phyloP scores from a whole-genome alignment of 2,113 vertebrate species.

The Sciurus niger region DNA sequence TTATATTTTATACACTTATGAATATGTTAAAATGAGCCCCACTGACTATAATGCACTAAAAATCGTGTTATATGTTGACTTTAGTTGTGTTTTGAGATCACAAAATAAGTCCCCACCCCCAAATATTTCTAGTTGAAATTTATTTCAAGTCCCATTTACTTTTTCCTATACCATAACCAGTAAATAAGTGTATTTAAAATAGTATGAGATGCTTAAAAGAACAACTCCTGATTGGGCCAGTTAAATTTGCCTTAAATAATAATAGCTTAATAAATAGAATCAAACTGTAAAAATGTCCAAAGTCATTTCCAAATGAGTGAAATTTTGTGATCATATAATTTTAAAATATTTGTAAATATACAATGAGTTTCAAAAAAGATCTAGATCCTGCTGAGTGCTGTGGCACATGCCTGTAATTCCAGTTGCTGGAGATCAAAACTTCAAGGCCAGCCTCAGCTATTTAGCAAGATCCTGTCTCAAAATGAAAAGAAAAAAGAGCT shows the following conservation, averaged over 20 bases:
- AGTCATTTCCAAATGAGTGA: background rate
- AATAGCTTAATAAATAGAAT: constrained; percentile 30
- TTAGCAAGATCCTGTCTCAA: no score
- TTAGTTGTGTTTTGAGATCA: background rate
- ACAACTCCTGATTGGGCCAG: background rate
- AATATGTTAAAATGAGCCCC: no score
- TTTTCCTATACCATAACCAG: background rate
- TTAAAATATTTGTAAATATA: background rate
- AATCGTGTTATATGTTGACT: background rate
- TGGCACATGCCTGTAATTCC: no score
- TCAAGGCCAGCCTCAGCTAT: no score
- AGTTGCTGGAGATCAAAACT: no score
- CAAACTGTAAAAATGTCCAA: background rate
- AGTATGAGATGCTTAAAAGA: background rate
- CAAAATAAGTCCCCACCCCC: background rate
- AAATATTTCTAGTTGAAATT: background rate
- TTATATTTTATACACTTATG: no score
- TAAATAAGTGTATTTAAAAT: constrained; percentile 1
- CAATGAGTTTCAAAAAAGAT: background rate
- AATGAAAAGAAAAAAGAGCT: no score
- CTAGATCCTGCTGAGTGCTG: background rate
- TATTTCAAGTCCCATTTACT: background rate
- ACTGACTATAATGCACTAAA: no score
- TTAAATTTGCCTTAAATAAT: background rate
- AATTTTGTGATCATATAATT: constrained; percentile 11